These are phyloP conservation scores for Andrena bucephala DNA, from an alignment of 2,888 invertebrate species.

Conservation along the genomic window DNA sequence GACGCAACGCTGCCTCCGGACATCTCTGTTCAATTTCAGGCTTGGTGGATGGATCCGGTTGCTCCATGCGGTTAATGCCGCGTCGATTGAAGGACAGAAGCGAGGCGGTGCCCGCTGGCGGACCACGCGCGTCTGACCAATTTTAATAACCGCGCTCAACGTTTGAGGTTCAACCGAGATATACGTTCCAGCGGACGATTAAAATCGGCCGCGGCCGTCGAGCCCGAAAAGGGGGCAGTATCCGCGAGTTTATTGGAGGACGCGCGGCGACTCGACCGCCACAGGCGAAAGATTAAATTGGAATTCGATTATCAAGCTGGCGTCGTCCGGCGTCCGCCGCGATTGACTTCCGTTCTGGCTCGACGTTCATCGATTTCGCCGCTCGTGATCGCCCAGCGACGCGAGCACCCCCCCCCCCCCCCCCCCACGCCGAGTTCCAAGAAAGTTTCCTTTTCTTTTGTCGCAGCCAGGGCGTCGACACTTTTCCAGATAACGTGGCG, in stretches of 20 bases:
- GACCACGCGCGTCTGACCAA: constrained; percentile 15
- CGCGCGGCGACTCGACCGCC: constrained; percentile 33
- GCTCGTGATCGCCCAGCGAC: neutral
- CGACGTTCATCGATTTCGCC: neutral
- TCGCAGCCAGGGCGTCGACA: neutral
- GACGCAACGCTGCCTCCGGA: neutral
- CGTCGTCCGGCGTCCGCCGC: constrained; percentile 24
- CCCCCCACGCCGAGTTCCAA: constrained; percentile 6
- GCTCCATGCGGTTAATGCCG: neutral
- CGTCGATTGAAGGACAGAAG: constrained; percentile 33
- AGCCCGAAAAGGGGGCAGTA: neutral
- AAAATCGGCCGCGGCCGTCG: constrained; percentile 23
- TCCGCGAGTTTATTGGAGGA: constrained; percentile 44
- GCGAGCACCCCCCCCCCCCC: no score
- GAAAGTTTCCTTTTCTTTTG: neutral
- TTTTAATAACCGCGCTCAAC: constrained; percentile 51
- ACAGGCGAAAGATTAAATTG: constrained; percentile 64
- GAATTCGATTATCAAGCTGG: constrained; percentile 56
- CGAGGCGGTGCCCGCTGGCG: neutral
- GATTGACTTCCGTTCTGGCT: constrained; percentile 20
- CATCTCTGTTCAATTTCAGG: constrained; percentile 23
- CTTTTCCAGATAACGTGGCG: no score
- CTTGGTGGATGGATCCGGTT: neutral
- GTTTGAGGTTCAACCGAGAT: constrained; percentile 39
- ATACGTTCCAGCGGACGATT: constrained; percentile 25